phyloP scores from a whole-genome alignment of 2,888 invertebrate species.

The Andricus curvator region DNA sequence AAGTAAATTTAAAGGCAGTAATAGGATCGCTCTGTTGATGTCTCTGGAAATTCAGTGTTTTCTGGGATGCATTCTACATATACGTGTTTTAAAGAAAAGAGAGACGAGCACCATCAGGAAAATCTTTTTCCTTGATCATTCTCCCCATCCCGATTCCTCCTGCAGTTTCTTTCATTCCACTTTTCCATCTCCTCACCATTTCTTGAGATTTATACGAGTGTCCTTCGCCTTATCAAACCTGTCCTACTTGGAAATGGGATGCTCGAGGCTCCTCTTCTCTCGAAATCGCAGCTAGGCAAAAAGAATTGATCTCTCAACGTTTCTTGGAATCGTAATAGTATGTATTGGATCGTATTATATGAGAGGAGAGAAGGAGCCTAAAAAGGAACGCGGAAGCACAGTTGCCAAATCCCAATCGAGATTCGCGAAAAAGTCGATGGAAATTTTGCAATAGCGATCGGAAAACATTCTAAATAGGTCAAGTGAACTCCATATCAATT shows the following conservation, averaged over 20 bases:
- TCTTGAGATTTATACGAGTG: conserved; percentile 53
- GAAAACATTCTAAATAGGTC: too few relatives aligned
- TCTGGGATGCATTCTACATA: conserved; percentile 43
- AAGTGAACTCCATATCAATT: too few relatives aligned
- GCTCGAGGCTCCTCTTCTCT: conserved; percentile 52
- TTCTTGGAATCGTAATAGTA: conserved; percentile 7
- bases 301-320: conserved; percentile 46
- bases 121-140: conserved; percentile 47
- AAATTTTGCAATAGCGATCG: too few relatives aligned
- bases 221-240: conserved; percentile 56
- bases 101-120: conserved; percentile 45
- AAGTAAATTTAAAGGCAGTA: background rate
- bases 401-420: background rate
- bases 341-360: conserved; percentile 6
- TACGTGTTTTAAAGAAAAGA: conserved; percentile 40
- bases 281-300: conserved; percentile 52
- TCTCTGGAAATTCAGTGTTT: conserved; percentile 26
- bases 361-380: background rate
- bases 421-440: conserved; percentile 6
- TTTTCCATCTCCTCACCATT: conserved; percentile 34
- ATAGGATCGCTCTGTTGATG: background rate
- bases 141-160: conserved; percentile 36
- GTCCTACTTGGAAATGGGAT: conserved; percentile 52
- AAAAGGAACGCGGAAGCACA: background rate
- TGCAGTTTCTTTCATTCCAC: conserved; percentile 21